Conservation (phyloP, 1,140 invertebrate species). For the Zaprionus nigranus region DNA sequence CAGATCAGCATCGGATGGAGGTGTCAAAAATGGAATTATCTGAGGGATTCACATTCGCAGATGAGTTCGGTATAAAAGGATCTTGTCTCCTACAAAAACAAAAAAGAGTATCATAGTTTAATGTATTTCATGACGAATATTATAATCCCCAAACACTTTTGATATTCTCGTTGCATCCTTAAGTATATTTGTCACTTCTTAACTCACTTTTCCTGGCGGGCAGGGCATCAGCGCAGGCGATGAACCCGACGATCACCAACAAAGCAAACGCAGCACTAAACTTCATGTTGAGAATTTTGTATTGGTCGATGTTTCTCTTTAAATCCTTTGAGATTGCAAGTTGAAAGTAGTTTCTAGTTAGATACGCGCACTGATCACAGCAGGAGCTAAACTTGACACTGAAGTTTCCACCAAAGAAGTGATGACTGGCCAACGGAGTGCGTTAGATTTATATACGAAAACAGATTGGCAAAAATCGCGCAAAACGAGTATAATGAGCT, state of each 20-base stretch:
- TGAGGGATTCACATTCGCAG: not conserved
- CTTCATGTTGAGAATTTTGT: conserved; percentile 62
- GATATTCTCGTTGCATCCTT: conserved; percentile 20
- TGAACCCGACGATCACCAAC: conserved; percentile 70
- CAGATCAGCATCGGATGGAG: not conserved
- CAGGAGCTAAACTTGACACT: conserved; percentile 84
- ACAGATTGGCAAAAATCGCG: conserved; percentile 50
- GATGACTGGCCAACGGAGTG: conserved; percentile 73
- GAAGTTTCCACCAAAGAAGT: conserved; percentile 84
- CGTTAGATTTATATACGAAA: conserved; percentile 84
- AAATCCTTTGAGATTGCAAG: conserved; percentile 30
- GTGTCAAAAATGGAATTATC: not conserved
- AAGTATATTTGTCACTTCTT: not conserved
- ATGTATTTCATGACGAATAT: too few species aligned
- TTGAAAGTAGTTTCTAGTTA: not conserved
- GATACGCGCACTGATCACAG: conserved; percentile 73
- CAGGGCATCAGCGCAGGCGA: conserved; percentile 68
- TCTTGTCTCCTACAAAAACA: too few species aligned
- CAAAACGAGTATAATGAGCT: conserved; percentile 73
- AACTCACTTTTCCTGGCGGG: conserved; percentile 82
- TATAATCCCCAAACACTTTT: too few species aligned
- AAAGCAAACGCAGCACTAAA: conserved; percentile 71
- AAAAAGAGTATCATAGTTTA: too few species aligned
- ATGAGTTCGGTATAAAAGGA: too few species aligned
- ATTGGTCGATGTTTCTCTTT: conserved; percentile 7